Conservation (phyloP, 2,797 vertebrate species). For the Lateolabrax maculatus region DNA sequence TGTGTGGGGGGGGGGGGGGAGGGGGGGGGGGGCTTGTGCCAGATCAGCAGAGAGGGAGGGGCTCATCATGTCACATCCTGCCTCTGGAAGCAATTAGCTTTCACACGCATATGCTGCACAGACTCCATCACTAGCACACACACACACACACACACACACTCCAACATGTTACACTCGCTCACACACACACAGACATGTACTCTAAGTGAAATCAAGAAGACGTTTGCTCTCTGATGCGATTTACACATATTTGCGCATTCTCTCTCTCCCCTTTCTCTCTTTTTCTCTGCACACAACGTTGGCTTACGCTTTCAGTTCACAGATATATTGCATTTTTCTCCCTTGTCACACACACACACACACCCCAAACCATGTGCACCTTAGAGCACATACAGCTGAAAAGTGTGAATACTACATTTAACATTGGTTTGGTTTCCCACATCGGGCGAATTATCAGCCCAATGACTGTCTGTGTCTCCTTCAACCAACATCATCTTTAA, state of each 20-base stretch:
- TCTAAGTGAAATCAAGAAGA: neutral
- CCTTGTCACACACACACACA: slow-evolving; percentile 2
- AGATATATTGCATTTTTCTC: neutral
- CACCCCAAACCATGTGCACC: neutral
- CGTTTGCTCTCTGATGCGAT: slow-evolving; percentile 8
- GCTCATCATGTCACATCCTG: slow-evolving; percentile 77
- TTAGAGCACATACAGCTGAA: neutral
- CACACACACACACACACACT: slow-evolving; percentile 1
- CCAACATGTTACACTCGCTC: slow-evolving; percentile 12
- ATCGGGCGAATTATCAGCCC: slow-evolving; percentile 6
- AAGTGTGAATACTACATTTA: neutral
- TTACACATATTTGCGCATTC: slow-evolving; percentile 31
- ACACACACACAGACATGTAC: slow-evolving; percentile 16
- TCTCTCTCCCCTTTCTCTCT: too few species aligned
- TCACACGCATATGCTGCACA: slow-evolving; percentile 78
- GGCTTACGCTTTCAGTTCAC: neutral
- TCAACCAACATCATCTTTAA: slow-evolving; percentile 18
- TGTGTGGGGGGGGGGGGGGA: too few species aligned
- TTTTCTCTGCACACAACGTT: neutral
- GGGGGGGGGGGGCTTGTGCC: too few species aligned
- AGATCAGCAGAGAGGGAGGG: slow-evolving; percentile 80
- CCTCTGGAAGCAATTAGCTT: slow-evolving; percentile 83
- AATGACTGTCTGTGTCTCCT: neutral
- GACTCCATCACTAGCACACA: slow-evolving; percentile 32
- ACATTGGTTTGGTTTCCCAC: slow-evolving; percentile 10